Evolutionary conservation across 1,140 invertebrate genomes (phyloP).

Genomic region (Heliconius himera): DNA sequence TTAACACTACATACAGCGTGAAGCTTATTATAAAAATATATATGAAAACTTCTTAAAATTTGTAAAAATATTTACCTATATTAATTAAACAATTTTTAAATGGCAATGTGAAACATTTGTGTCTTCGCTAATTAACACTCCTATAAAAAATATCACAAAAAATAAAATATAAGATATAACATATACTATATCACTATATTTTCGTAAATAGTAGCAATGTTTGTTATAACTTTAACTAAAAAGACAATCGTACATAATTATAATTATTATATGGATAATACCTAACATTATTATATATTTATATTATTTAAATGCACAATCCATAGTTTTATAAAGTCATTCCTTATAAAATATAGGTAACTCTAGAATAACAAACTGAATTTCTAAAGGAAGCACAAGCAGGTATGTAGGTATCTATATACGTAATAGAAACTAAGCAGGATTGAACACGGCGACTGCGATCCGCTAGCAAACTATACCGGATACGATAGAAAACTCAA

Average conservation of each 20-base stretch:
- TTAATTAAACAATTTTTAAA: no score
- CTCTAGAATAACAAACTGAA: not conserved
- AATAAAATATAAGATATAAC: not conserved
- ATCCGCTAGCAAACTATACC: slow-evolving; percentile 75
- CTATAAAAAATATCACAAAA: not conserved
- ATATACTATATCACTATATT: not conserved
- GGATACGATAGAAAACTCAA: slow-evolving; percentile 73
- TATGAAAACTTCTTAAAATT: no score
- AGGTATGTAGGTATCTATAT: slow-evolving; percentile 26
- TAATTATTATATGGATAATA: no score
- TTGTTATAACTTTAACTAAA: not conserved
- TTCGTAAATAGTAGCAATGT: not conserved
- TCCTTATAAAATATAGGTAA: not conserved
- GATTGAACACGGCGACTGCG: slow-evolving; percentile 71
- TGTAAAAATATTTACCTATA: no score
- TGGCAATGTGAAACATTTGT: no score
- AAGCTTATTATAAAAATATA: no score
- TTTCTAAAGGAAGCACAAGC: not conserved
- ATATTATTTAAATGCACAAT: no score
- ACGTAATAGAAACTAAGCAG: slow-evolving; percentile 55
- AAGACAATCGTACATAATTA: not conserved
- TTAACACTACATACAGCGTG: no score
- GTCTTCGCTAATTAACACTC: no score
- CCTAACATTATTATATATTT: no score
- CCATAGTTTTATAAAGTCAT: no score